These are phyloP conservation scores for Macquaria ambigua DNA, from an alignment of 2,113 vertebrate genomes.

Conservation along the genomic window DNA sequence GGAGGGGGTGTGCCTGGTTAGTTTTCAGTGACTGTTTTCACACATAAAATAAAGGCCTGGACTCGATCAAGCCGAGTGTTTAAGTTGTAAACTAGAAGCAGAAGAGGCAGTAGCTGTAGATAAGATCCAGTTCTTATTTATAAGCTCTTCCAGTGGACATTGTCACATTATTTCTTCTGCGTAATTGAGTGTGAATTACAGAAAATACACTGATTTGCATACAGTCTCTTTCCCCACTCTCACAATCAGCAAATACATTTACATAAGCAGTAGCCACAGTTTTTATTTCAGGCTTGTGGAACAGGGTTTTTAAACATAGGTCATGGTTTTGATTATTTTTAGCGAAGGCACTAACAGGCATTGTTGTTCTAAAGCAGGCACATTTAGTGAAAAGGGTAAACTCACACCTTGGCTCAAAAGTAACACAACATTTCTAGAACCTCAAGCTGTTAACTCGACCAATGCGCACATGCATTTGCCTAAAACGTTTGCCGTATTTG, in stretches of 20 bases:
- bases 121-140: slow-evolving; percentile 8
- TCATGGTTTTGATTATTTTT: slow-evolving; percentile 55
- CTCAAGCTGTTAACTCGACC: slow-evolving; percentile 35
- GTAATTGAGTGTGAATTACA: not conserved
- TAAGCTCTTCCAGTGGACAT: not conserved
- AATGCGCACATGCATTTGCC: slow-evolving; percentile 7
- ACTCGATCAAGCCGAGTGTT: slow-evolving; percentile 69
- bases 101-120: slow-evolving; percentile 49
- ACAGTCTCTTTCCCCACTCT: slow-evolving; percentile 14
- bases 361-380: slow-evolving; percentile 43
- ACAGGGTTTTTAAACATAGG: slow-evolving; percentile 3
- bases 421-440: slow-evolving; percentile 23
- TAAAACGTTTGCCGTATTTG: slow-evolving; percentile 38
- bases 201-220: slow-evolving; percentile 25
- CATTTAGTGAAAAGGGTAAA: slow-evolving; percentile 16
- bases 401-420: slow-evolving; percentile 56
- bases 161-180: not conserved
- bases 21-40: slow-evolving; percentile 79
- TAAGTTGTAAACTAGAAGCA: slow-evolving; percentile 65
- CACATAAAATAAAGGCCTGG: slow-evolving; percentile 80
- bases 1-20: slow-evolving; percentile 64
- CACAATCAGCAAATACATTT: slow-evolving; percentile 35
- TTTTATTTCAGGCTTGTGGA: slow-evolving; percentile 26
- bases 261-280: slow-evolving; percentile 24
- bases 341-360: slow-evolving; percentile 19